Evolutionary conservation across 2,888 invertebrate species (phyloP).

Genomic region (Trissolcus brochymenae): DNA sequence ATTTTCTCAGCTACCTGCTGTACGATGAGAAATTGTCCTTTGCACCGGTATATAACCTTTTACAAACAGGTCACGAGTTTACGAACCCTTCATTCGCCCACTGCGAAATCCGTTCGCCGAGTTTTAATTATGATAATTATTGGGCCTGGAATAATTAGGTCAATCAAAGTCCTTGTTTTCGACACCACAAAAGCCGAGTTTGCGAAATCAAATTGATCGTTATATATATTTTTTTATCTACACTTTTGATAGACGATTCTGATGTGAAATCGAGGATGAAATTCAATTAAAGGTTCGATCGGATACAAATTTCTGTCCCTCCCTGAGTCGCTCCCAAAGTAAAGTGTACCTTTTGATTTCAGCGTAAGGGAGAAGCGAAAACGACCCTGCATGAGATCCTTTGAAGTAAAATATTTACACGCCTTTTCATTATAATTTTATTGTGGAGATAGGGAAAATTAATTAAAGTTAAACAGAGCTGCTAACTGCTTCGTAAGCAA

Average conservation of each 20-base stretch:
- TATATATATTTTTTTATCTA: too few relatives aligned
- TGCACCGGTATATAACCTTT: conserved; percentile 42
- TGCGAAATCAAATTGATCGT: not conserved
- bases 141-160: conserved; percentile 25
- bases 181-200: conserved; percentile 3
- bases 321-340: not conserved
- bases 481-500: conserved; percentile 66
- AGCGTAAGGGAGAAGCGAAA: conserved; percentile 20
- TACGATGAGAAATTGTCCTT: conserved; percentile 53
- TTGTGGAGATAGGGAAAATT: conserved; percentile 63
- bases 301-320: too few relatives aligned
- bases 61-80: conserved; percentile 35
- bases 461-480: conserved; percentile 71
- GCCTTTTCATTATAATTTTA: conserved; percentile 68
- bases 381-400: conserved; percentile 15
- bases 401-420: conserved; percentile 61
- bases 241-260: too few relatives aligned
- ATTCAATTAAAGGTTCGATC: too few relatives aligned
- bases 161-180: conserved; percentile 15
- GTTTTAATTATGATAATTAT: conserved; percentile 31
- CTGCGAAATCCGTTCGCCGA: conserved; percentile 13
- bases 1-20: conserved; percentile 58
- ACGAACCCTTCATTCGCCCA: conserved; percentile 17
- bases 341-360: conserved; percentile 15
- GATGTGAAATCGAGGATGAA: too few relatives aligned